Evolutionary conservation across 1,140 invertebrate species (phyloP).

Genomic region (Scaptodrosophila lebanonensis): DNA sequence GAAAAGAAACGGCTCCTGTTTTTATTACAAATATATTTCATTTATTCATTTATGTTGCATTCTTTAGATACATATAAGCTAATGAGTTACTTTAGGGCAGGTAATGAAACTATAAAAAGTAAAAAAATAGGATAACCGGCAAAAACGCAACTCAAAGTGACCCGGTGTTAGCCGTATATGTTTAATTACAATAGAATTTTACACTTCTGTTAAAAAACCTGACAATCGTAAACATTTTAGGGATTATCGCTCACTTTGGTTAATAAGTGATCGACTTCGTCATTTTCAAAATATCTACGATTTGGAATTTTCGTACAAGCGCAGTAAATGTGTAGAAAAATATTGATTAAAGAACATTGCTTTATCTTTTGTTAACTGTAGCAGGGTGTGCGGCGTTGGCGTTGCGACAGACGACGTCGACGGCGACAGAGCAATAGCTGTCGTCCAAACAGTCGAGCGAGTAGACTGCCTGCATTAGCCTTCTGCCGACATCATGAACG

Average conservation of each 20-base stretch:
- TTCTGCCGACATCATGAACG: conserved; percentile 56
- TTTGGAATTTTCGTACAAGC: too few species aligned
- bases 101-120: conserved; percentile 27
- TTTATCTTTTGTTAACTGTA: conserved; percentile 42
- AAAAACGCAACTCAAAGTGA: conserved; percentile 16
- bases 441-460: conserved; percentile 55
- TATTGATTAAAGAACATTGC: too few species aligned
- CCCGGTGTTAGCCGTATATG: too few species aligned
- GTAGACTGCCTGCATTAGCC: conserved; percentile 44
- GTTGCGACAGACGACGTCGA: conserved; percentile 31
- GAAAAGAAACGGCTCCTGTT: background rate
- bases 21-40: conserved; percentile 62
- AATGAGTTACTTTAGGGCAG: conserved; percentile 43
- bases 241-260: too few species aligned
- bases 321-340: conserved; percentile 67
- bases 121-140: conserved; percentile 6
- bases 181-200: too few species aligned
- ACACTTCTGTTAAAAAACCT: too few species aligned
- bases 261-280: too few species aligned
- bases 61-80: conserved; percentile 52
- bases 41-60: conserved; percentile 59
- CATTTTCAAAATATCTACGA: too few species aligned
- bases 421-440: conserved; percentile 52
- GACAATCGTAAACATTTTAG: too few species aligned
- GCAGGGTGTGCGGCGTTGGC: conserved; percentile 18